These are phyloP conservation scores for Coelopa frigida DNA, from an alignment of 1,140 invertebrate genomes.

Conservation along the genomic window DNA sequence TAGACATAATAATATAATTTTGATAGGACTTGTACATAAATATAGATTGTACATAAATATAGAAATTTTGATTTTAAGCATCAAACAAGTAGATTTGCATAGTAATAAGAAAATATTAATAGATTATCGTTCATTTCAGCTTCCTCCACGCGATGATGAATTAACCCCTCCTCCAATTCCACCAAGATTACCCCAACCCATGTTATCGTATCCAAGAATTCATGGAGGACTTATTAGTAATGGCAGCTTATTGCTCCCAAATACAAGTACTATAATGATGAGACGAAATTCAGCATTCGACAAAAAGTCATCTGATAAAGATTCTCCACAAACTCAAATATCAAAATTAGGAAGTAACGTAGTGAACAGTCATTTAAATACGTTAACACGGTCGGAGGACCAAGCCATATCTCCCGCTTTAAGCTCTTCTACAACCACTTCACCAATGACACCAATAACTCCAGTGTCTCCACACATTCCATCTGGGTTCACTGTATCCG, in stretches of 20 bases:
- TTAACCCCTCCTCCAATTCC: conserved; percentile 42
- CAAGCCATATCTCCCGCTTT: conserved; percentile 38
- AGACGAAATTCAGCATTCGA: conserved; percentile 42
- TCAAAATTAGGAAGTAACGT: neutral
- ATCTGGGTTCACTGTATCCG: conserved; percentile 12
- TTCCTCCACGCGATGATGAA: conserved; percentile 42
- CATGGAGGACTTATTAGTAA: conserved; percentile 32
- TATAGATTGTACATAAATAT: neutral
- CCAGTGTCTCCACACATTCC: conserved; percentile 42
- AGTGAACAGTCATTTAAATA: conserved; percentile 10
- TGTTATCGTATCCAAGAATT: conserved; percentile 15
- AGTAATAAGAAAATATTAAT: neutral
- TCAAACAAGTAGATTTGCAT: neutral
- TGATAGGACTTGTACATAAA: neutral
- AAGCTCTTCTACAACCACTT: conserved; percentile 42
- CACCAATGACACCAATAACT: conserved; percentile 41
- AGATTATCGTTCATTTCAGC: conserved; percentile 15
- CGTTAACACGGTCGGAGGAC: conserved; percentile 17
- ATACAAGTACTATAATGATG: conserved; percentile 45
- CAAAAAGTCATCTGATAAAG: conserved; percentile 21
- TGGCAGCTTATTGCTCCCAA: conserved; percentile 30
- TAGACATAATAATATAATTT: neutral
- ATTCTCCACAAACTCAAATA: conserved; percentile 10
- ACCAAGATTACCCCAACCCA: conserved; percentile 30
- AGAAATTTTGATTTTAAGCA: neutral